Evolutionary conservation across 1,140 invertebrate genomes (phyloP).

Genomic region (Himalopsyche phryganea): DNA sequence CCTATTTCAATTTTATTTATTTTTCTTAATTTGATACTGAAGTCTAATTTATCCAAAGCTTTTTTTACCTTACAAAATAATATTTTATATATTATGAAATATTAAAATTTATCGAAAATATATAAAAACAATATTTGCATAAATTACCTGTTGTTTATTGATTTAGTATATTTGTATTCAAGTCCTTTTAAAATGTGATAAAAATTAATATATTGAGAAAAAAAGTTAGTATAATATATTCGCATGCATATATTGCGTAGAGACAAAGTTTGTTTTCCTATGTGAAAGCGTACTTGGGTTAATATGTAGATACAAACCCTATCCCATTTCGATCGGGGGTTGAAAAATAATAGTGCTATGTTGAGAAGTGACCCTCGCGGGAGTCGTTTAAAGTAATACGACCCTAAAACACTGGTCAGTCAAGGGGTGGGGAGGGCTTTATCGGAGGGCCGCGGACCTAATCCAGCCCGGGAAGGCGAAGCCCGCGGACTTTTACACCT

Average conservation of each 20-base stretch:
- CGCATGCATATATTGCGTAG: background rate
- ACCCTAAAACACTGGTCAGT: constrained; percentile 36
- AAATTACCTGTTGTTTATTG: too few relatives aligned
- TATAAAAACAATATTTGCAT: too few relatives aligned
- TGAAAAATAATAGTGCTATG: constrained; percentile 49
- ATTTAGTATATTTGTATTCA: too few relatives aligned
- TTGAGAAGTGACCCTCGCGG: constrained; percentile 41
- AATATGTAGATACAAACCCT: constrained; percentile 29
- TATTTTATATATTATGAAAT: too few relatives aligned
- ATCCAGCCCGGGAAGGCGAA: constrained; percentile 9
- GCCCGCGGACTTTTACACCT: constrained; percentile 9
- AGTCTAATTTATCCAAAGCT: too few relatives aligned
- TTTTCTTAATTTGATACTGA: too few relatives aligned
- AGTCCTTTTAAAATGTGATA: too few relatives aligned
- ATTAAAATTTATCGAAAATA: too few relatives aligned
- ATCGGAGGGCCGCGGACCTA: constrained; percentile 3
- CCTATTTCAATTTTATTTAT: too few relatives aligned
- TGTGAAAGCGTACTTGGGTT: background rate
- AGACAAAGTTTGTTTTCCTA: background rate
- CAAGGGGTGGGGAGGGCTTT: constrained; percentile 8
- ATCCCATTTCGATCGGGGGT: constrained; percentile 32
- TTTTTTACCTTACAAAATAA: too few relatives aligned
- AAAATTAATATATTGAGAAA: too few relatives aligned
- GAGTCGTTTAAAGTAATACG: constrained; percentile 41
- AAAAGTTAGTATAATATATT: too few relatives aligned